These are phyloP conservation scores for Drusus annulatus DNA, from an alignment of 1,140 invertebrate genomes.

Conservation along the genomic window DNA sequence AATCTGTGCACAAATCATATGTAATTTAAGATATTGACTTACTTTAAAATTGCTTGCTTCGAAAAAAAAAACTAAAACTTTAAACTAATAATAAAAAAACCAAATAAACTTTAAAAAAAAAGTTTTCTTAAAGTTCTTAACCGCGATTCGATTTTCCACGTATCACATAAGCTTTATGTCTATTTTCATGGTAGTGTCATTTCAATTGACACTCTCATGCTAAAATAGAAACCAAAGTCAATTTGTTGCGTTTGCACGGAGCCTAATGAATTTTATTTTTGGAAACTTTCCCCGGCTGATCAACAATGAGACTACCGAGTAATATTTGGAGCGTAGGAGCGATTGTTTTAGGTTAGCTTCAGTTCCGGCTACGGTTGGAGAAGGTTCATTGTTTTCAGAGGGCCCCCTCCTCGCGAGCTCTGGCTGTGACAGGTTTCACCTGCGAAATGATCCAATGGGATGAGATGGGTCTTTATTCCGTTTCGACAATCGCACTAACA, in stretches of 20 bases:
- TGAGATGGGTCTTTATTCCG: constrained; percentile 48
- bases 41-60: too few species aligned
- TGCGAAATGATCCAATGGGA: constrained; percentile 47
- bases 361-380: background rate
- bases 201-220: too few species aligned
- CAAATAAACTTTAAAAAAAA: too few species aligned
- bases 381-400: constrained; percentile 17
- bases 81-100: too few species aligned
- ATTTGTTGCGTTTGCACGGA: background rate
- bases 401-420: background rate
- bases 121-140: too few species aligned
- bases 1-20: too few species aligned
- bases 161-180: too few species aligned
- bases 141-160: too few species aligned
- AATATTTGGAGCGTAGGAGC: constrained; percentile 16
- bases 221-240: too few species aligned
- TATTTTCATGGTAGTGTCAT: too few species aligned
- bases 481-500: constrained; percentile 30
- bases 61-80: too few species aligned
- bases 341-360: constrained; percentile 8
- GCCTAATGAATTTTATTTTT: background rate
- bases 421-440: constrained; percentile 44
- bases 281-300: background rate
- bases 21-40: too few species aligned
- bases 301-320: constrained; percentile 25